A percentile compares a stretch with the other conserved stretches of the same genome.
Evolutionary conservation across 1,140 invertebrate species (phyloP).

Genomic region (Conus ventricosus): DNA sequence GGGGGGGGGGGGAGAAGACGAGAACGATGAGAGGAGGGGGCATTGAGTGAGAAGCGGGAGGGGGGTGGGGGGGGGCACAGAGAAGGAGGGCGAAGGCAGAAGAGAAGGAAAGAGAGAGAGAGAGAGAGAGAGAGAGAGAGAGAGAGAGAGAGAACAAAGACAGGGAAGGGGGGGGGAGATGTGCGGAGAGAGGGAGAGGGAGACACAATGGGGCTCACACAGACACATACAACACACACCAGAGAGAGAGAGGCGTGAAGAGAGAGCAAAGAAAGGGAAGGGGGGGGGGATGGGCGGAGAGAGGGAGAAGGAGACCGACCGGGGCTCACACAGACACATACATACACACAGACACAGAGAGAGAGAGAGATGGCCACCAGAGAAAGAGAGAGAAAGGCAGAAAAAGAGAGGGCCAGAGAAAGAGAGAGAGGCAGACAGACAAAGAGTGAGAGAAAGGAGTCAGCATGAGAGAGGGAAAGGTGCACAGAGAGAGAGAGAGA

Average conservation of each 20-base stretch:
- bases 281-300: background rate
- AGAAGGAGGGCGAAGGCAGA: no score
- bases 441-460: background rate
- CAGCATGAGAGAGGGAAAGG: background rate
- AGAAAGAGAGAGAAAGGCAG: background rate
- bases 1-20: no score
- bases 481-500: background rate
- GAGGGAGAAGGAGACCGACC: no score
- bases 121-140: background rate
- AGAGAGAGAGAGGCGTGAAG: background rate
- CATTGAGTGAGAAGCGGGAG: background rate
- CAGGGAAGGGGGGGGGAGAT: background rate
- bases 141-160: background rate
- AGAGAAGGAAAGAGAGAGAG: background rate
- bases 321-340: no score
- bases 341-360: no score
- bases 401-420: background rate
- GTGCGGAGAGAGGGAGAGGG: background rate
- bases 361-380: no score
- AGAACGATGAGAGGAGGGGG: background rate
- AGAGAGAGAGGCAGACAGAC: conserved; percentile 4
- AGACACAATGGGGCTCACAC: background rate
- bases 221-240: no score
- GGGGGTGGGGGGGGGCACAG: no score
- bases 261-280: background rate